phyloP scores from a whole-genome alignment of 2,113 vertebrate genomes.

The Clarias gariepinus region DNA sequence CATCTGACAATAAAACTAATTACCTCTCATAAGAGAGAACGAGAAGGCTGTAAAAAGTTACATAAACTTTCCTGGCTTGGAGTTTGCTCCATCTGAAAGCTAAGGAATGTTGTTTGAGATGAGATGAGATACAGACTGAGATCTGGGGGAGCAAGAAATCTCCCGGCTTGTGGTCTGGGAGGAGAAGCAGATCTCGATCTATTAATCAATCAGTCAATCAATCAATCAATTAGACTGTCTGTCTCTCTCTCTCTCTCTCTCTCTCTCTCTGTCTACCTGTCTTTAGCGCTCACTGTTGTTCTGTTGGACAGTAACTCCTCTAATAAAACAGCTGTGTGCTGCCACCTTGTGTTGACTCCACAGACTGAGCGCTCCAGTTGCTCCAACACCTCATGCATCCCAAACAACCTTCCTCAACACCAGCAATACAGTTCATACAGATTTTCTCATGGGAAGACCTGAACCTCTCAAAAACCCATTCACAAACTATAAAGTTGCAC shows the following conservation, averaged over 20 bases:
- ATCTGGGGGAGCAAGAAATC: background rate
- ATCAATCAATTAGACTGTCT: background rate
- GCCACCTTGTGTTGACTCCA: slow-evolving; percentile 23
- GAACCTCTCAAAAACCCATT: too few relatives aligned
- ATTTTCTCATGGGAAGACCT: too few relatives aligned
- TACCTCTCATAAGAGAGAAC: background rate
- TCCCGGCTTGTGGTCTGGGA: background rate
- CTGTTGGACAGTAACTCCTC: background rate
- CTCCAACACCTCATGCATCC: too few relatives aligned
- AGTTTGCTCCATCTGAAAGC: background rate
- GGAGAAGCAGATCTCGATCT: background rate
- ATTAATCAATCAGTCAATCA: background rate
- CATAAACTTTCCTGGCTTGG: background rate
- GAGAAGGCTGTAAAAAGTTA: background rate
- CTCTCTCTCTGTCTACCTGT: background rate
- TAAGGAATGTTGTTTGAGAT: background rate
- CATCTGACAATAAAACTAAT: background rate
- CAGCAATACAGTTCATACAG: too few relatives aligned
- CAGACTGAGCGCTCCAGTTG: background rate
- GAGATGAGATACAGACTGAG: background rate
- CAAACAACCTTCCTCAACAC: too few relatives aligned
- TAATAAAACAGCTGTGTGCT: background rate
- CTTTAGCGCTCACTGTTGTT: background rate
- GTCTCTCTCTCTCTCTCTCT: too few relatives aligned
- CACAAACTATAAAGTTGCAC: too few relatives aligned